Evolutionary conservation across 2,797 vertebrate genomes (phyloP).

Genomic region (Mormyrus hasselquistii): DNA sequence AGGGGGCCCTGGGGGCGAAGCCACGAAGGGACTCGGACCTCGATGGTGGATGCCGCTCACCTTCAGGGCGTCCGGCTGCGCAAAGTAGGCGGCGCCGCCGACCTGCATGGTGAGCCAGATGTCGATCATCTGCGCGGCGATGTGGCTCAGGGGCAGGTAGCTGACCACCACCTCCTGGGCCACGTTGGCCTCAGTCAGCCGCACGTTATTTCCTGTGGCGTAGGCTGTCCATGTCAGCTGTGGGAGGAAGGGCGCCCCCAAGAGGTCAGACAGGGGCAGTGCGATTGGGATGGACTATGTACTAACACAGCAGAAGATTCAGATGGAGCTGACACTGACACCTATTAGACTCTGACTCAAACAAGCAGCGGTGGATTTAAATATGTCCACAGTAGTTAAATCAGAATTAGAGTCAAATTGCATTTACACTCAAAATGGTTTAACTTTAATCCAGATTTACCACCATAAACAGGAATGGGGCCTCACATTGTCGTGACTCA

Average conservation of each 20-base stretch:
- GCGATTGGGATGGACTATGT: not conserved
- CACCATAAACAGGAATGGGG: not conserved
- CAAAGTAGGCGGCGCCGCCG: conserved; percentile 71
- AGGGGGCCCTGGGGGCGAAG: not conserved
- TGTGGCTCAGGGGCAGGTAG: conserved; percentile 91
- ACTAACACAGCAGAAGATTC: not conserved
- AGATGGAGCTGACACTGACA: not conserved
- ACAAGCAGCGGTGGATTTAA: not conserved
- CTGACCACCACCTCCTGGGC: conserved; percentile 77
- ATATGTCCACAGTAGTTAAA: not conserved
- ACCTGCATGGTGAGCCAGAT: conserved; percentile 75
- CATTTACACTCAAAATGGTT: not conserved
- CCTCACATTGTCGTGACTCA: conserved; percentile 91
- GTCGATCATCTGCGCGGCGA: conserved; percentile 85
- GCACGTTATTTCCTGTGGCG: conserved; percentile 38
- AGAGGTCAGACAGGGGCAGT: not conserved
- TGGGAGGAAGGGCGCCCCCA: not conserved
- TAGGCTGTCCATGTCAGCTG: conserved; percentile 81
- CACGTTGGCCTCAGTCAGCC: conserved; percentile 34
- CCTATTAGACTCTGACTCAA: not conserved
- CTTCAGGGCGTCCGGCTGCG: conserved; percentile 84
- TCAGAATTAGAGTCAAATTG: not conserved
- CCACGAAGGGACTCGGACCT: not conserved
- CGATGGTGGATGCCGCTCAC: conserved; percentile 44
- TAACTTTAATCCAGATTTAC: not conserved